Evolutionary conservation across 1,140 invertebrate genomes (phyloP).

Genomic region (Scaptomyza graminum): DNA sequence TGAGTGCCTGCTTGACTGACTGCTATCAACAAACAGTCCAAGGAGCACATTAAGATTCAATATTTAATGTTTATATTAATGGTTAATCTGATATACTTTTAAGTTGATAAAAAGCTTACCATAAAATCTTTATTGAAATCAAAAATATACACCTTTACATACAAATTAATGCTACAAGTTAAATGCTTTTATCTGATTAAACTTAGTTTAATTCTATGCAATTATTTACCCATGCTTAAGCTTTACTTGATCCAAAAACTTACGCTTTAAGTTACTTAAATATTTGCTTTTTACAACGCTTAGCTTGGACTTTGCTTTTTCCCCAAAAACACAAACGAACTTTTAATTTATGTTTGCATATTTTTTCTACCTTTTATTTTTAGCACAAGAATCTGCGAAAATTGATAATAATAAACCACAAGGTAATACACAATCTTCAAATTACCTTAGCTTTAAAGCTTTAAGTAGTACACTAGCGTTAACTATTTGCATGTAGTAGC

Average conservation of each 20-base stretch:
- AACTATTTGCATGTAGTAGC: slow-evolving; percentile 26
- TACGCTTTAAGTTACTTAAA: neutral
- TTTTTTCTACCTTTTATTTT: slow-evolving; percentile 74
- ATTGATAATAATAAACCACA: slow-evolving; percentile 83
- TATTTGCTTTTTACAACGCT: slow-evolving; percentile 1
- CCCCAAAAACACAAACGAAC: slow-evolving; percentile 2
- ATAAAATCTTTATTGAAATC: too few species aligned
- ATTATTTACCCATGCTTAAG: neutral
- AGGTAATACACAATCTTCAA: slow-evolving; percentile 58
- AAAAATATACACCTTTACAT: neutral
- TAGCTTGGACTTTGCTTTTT: slow-evolving; percentile 23
- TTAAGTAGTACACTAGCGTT: neutral
- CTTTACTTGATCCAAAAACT: neutral
- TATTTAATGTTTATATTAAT: too few species aligned
- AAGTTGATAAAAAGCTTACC: too few species aligned
- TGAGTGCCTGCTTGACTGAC: too few species aligned
- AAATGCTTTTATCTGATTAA: neutral
- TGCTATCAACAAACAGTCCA: too few species aligned
- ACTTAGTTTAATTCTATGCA: neutral
- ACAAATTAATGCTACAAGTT: neutral
- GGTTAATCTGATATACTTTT: too few species aligned
- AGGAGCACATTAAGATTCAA: too few species aligned
- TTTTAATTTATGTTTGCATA: slow-evolving; percentile 38
- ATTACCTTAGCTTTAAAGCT: slow-evolving; percentile 1
- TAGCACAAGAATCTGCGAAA: slow-evolving; percentile 83